Evolutionary conservation across 2,797 vertebrate species (phyloP), one percentile per base, ranked within the genome.

Genomic region (Chrysocyon brachyurus): DNA sequence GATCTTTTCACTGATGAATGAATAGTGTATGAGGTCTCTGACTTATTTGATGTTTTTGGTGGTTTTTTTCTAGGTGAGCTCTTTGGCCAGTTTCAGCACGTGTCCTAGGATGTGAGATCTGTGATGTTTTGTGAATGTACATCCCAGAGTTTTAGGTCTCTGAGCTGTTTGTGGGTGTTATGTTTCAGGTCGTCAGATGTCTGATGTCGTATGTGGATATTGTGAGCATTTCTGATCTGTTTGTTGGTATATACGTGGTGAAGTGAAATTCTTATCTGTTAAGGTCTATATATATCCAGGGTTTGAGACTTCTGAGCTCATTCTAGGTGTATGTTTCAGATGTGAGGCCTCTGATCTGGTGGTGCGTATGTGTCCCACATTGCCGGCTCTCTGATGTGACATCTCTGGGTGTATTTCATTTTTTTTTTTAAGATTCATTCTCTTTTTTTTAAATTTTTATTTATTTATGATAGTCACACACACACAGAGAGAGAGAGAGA

Each of bases 191-290:
- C 49, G 17, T 84, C 22, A 28, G 28, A 49, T 49, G 52, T 88
- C 81, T 72, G 16, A 75, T 59, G 46, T 87, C n/a, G 82, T 66
- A 66, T 49, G 52, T n/a, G 91, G 52, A 66, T 36, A 90, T 49
- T 90, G n/a, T 77, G 57, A 82, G 75, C 57, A 16, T 73, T 81
- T 96, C 88, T 81, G 46, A 86, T 79, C 93, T 93, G 63, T 56
- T 54, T 84, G 70, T 28, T 75, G 36, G 5, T 24, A 36, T 86
- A 91, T 83, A 63, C 52, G 46, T 68, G 68, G 57, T 9, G 59
- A 83, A 83, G 57, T 66, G 28, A 66, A 56, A 66, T 73, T 93
- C 54, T 89, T 46, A 83, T 36, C 57, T 75, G 31, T 72, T 73
- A 40, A 49, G 57, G 33, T 36, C 57, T 56, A 14, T 59, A 14